Conservation (phyloP, 2,888 invertebrate species). For the Trichogramma dendrolimi region DNA sequence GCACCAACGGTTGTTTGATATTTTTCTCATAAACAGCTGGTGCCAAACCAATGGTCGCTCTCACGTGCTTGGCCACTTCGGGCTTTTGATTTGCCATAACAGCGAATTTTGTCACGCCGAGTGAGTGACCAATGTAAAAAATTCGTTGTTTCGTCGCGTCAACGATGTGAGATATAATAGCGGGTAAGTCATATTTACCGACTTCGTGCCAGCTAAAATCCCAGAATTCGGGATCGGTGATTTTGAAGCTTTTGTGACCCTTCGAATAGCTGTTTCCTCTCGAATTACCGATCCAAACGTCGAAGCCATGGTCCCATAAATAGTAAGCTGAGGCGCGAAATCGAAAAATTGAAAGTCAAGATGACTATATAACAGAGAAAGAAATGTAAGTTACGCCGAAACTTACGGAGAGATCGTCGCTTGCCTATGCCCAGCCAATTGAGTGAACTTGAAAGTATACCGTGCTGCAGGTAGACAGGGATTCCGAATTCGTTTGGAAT, state of each 20-base stretch:
- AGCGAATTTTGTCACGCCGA: slow-evolving; percentile 57
- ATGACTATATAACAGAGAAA: no score
- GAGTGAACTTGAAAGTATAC: slow-evolving; percentile 71
- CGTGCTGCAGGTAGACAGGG: slow-evolving; percentile 74
- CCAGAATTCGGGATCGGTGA: slow-evolving; percentile 34
- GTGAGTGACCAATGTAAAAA: slow-evolving; percentile 40
- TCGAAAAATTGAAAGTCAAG: neutral
- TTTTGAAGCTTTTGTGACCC: slow-evolving; percentile 31
- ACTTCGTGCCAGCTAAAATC: slow-evolving; percentile 39
- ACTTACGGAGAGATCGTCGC: slow-evolving; percentile 58
- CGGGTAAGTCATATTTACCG: slow-evolving; percentile 37
- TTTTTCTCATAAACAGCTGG: slow-evolving; percentile 68
- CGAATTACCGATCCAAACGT: slow-evolving; percentile 80
- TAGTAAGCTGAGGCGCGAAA: slow-evolving; percentile 56
- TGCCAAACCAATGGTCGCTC: slow-evolving; percentile 63
- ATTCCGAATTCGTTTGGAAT: slow-evolving; percentile 61
- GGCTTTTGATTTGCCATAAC: slow-evolving; percentile 66
- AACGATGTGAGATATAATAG: slow-evolving; percentile 36
- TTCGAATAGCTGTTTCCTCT: slow-evolving; percentile 62
- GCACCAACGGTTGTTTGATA: slow-evolving; percentile 61
- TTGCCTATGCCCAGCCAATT: slow-evolving; percentile 73
- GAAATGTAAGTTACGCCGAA: neutral
- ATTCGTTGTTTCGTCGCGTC: slow-evolving; percentile 33
- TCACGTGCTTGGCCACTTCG: slow-evolving; percentile 63
- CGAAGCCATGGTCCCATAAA: slow-evolving; percentile 65